Evolutionary conservation across 2,113 vertebrate species (phyloP).

Genomic region (Sceloporus undulatus): DNA sequence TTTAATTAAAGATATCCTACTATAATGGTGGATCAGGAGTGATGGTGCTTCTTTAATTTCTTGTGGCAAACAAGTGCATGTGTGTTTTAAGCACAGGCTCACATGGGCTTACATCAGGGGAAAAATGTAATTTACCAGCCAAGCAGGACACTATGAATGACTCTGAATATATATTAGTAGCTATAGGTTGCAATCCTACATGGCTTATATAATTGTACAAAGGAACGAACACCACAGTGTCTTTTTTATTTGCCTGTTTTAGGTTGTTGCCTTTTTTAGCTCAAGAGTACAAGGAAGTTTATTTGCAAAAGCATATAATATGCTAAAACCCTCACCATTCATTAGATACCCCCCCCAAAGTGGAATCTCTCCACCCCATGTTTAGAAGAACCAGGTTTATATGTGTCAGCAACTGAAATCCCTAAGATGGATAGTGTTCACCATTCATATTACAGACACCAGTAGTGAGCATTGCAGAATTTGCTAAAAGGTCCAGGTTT

Average conservation of each 20-base stretch:
- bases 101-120: not conserved
- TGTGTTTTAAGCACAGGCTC: not conserved
- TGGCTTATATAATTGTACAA: too few relatives aligned
- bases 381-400: not conserved
- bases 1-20: constrained; percentile 18
- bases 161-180: not conserved
- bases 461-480: not conserved
- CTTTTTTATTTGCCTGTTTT: not conserved
- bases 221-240: not conserved
- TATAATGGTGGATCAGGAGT: not conserved
- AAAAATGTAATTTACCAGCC: not conserved
- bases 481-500: not conserved
- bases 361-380: not conserved
- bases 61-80: not conserved
- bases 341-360: not conserved
- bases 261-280: not conserved
- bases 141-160: not conserved
- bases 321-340: not conserved
- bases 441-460: not conserved
- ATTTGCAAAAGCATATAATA: not conserved
- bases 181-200: not conserved
- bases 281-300: not conserved
- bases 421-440: not conserved
- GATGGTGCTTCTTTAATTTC: not conserved
- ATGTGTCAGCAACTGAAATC: not conserved